Evolutionary conservation across 2,888 invertebrate species (phyloP).

Genomic region (Tipula unca): DNA sequence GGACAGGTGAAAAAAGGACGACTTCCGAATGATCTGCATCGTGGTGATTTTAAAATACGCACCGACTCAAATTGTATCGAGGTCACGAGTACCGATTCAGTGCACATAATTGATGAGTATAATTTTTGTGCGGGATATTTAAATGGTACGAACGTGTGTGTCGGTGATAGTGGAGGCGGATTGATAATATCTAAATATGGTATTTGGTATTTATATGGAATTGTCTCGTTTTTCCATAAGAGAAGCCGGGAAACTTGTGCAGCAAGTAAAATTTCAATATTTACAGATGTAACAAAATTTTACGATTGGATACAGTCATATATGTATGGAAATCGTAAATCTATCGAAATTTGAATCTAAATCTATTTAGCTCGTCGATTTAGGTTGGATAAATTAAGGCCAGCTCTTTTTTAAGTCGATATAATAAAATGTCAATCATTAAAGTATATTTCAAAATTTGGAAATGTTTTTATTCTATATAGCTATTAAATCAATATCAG

Average conservation of each 20-base stretch:
- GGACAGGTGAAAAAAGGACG: constrained; percentile 33
- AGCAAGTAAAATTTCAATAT: constrained; percentile 41
- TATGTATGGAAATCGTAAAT: too few relatives aligned
- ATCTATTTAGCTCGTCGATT: too few relatives aligned
- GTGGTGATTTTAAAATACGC: constrained; percentile 34
- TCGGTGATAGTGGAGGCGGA: constrained; percentile 47
- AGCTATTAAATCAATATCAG: too few relatives aligned
- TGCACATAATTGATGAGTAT: too few relatives aligned
- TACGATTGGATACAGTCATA: constrained; percentile 31
- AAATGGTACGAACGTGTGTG: constrained; percentile 42
- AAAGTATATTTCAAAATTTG: too few relatives aligned
- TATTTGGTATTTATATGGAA: constrained; percentile 24
- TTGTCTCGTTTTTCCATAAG: constrained; percentile 24
- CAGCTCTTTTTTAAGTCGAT: too few relatives aligned
- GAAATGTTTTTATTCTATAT: too few relatives aligned
- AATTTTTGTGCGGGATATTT: constrained; percentile 26
- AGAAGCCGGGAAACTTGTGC: too few relatives aligned
- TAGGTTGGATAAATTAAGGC: too few relatives aligned
- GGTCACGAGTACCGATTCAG: constrained; percentile 21
- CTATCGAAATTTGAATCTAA: too few relatives aligned
- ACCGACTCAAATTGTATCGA: constrained; percentile 32
- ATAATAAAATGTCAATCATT: too few relatives aligned
- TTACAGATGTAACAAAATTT: constrained; percentile 41
- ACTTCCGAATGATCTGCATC: constrained; percentile 26
- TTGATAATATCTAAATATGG: constrained; percentile 33